Evolutionary conservation across 2,888 invertebrate species (phyloP), one percentile per base, ranked within the genome.

Genomic region (Cephus runcator): DNA sequence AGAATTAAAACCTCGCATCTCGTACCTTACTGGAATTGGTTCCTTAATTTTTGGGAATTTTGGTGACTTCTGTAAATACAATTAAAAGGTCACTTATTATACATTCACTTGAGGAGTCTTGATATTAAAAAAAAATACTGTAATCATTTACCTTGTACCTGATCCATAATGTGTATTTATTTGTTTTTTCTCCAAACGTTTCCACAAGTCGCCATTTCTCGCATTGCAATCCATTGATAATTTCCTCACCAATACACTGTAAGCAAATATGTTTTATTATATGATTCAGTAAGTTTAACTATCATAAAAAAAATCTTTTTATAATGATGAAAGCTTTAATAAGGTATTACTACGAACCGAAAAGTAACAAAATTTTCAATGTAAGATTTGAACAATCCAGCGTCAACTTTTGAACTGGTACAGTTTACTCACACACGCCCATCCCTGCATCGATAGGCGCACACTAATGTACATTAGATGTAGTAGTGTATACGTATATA

Each of bases 1-100:
- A 0, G 95, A 94, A 91, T 99, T 98, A 91, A 94, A 98, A 0
- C 98, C 99, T 88, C 95, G 95, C 98, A 99, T 99, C 92, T 98
- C 97, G 90, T 98, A 99, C 81, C 94, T 94, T 79, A 89, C 87
- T 40, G 91, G 91, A 80, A 91, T 86, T 34, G 90, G 82, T 79
- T 89, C 88, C 82, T 89, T 90, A 11, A 77, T 40, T 74, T 75
- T 76, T 12, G 87, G 85, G 69, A 80, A 11, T 30, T 76, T 77
- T 4, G 85, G 83, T 6, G 90, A 90, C 86, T 91, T 90, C 91
- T 91, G n/a, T 74, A 69, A 73, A n/a, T 79, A n/a, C 71, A 68
- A 69, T 69, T 34, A 6, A 79, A 71, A 36, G 34, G 35, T 74
- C 33, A 73, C 33, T 76, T 12, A 40, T 40, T 36, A 77, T 69